These are phyloP conservation scores for Scalopus aquaticus DNA, from an alignment of 2,113 vertebrate genomes.

Conservation along the genomic window DNA sequence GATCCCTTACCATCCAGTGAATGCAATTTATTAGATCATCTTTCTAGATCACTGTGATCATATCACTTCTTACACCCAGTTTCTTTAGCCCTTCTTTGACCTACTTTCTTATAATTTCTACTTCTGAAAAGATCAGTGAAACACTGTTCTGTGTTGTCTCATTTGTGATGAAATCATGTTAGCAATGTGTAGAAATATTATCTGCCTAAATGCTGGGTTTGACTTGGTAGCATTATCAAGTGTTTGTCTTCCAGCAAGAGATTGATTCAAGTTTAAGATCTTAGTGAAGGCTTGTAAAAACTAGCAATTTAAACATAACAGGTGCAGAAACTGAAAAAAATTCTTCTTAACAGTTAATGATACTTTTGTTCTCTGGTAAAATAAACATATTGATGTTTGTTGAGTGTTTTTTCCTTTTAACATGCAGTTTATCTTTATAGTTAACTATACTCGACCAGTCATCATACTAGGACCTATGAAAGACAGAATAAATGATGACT, in stretches of 20 bases:
- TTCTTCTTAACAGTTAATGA: background rate
- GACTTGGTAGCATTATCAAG: slow-evolving; percentile 13
- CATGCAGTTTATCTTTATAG: slow-evolving; percentile 82
- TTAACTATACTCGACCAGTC: slow-evolving; percentile 96
- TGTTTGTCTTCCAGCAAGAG: background rate
- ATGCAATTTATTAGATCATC: background rate
- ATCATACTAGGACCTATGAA: slow-evolving; percentile 99
- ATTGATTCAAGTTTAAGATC: background rate
- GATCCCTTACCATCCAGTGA: background rate
- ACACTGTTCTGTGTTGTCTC: background rate
- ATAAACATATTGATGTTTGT: slow-evolving; percentile 37
- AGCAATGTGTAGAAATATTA: slow-evolving; percentile 29
- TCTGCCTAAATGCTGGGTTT: slow-evolving; percentile 47
- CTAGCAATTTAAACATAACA: slow-evolving; percentile 21
- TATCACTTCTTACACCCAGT: background rate
- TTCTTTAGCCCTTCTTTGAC: slow-evolving; percentile 20
- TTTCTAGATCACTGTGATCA: background rate
- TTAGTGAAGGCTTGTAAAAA: slow-evolving; percentile 33
- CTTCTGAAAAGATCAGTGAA: slow-evolving; percentile 24
- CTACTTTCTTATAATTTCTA: background rate
- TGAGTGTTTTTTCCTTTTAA: slow-evolving; percentile 56
- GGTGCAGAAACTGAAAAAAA: background rate
- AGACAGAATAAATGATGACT: slow-evolving; percentile 97
- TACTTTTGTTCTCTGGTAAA: slow-evolving; percentile 29
- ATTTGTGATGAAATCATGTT: slow-evolving; percentile 31